phyloP scores from a whole-genome alignment of 1,140 invertebrate genomes.

The Drosophila arizonae region DNA sequence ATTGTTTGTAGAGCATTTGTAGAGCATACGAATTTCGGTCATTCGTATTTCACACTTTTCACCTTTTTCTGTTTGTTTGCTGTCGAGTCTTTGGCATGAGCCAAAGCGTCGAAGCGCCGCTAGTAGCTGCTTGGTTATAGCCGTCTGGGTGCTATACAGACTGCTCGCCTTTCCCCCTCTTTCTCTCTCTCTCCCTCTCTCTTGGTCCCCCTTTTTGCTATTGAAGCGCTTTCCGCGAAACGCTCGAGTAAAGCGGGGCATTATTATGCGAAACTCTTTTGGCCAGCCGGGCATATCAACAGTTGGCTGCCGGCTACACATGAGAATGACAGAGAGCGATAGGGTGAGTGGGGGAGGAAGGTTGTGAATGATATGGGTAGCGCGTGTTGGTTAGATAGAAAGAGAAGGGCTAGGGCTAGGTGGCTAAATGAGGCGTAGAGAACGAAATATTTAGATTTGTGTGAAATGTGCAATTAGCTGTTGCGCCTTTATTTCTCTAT shows the following conservation, averaged over 20 bases:
- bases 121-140: slow-evolving; percentile 57
- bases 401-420: neutral
- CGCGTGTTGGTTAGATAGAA: no score
- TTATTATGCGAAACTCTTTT: slow-evolving; percentile 76
- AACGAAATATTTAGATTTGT: slow-evolving; percentile 48
- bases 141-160: slow-evolving; percentile 4
- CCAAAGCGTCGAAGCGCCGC: slow-evolving; percentile 60
- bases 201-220: neutral
- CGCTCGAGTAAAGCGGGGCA: slow-evolving; percentile 73
- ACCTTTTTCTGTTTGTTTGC: slow-evolving; percentile 29
- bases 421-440: slow-evolving; percentile 8
- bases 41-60: neutral
- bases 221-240: slow-evolving; percentile 32
- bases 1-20: neutral
- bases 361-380: neutral
- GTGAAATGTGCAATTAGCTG: slow-evolving; percentile 21
- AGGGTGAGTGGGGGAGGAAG: neutral
- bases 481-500: neutral
- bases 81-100: slow-evolving; percentile 57
- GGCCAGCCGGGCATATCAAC: slow-evolving; percentile 76
- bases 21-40: slow-evolving; percentile 12
- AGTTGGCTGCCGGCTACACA: slow-evolving; percentile 58
- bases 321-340: neutral
- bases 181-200: neutral
- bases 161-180: neutral